Conservation (phyloP, 2,113 vertebrate genomes). For the Ahaetulla prasina region DNA sequence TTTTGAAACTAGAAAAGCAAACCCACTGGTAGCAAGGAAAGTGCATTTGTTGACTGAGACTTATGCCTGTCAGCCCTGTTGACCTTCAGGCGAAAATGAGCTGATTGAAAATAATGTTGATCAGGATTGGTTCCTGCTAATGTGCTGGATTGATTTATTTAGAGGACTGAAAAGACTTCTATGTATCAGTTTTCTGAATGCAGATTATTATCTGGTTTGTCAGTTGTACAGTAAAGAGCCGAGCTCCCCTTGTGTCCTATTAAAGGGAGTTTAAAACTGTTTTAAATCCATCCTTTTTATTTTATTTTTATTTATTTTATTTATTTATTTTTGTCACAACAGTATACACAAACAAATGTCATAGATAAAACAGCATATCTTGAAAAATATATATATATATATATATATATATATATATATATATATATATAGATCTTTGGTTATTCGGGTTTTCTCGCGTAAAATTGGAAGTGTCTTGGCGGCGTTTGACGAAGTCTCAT, state of each 20-base stretch:
- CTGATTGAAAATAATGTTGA: neutral
- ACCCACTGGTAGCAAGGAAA: neutral
- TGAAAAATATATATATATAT: no score
- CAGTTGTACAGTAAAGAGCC: neutral
- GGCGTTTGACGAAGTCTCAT: no score
- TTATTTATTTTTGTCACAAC: no score
- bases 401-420: no score
- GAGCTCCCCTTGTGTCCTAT: neutral
- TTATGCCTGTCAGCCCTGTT: neutral
- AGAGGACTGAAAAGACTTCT: neutral
- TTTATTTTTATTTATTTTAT: no score
- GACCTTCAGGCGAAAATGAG: neutral
- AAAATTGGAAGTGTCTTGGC: no score
- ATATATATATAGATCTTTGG: no score
- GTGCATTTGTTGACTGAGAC: neutral
- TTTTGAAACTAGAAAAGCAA: neutral
- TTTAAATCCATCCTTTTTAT: neutral
- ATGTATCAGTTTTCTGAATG: neutral
- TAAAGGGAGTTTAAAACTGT: neutral
- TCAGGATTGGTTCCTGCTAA: neutral
- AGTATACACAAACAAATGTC: no score
- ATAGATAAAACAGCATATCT: no score
- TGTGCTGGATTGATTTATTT: neutral
- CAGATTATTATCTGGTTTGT: neutral
- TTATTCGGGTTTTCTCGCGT: no score